Conservation (phyloP, 2,888 invertebrate species). For the Uropetala carovei region DNA sequence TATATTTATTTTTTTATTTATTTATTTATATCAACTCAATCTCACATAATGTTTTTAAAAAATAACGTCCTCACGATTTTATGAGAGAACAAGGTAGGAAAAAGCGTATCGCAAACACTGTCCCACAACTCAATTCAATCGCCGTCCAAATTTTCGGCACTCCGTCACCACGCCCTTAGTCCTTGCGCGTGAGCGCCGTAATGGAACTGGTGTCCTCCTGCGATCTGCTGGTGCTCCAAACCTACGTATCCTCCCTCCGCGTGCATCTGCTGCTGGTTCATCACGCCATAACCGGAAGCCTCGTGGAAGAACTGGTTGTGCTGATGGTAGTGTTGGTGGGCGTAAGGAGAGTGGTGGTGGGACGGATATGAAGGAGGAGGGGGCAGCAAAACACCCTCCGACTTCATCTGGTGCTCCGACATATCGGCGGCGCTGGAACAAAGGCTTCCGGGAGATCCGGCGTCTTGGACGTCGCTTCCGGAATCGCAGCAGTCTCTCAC, state of each 20-base stretch:
- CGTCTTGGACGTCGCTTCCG: not conserved
- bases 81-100: not conserved
- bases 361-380: slow-evolving; percentile 39
- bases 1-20: no score
- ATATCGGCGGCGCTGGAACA: slow-evolving; percentile 27
- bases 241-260: not conserved
- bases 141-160: not conserved
- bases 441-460: slow-evolving; percentile 32
- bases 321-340: slow-evolving; percentile 30
- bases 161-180: slow-evolving; percentile 29
- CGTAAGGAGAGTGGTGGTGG: slow-evolving; percentile 41
- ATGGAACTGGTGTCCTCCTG: slow-evolving; percentile 38
- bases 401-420: not conserved
- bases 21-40: not conserved
- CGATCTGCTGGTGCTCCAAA: slow-evolving; percentile 31
- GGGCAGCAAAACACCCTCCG: not conserved
- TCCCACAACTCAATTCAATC: not conserved
- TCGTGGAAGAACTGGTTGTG: slow-evolving; percentile 52
- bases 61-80: not conserved
- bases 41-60: not conserved
- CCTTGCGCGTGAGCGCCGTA: slow-evolving; percentile 38
- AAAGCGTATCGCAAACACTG: not conserved
- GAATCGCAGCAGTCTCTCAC: slow-evolving; percentile 13
- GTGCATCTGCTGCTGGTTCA: slow-evolving; percentile 39
- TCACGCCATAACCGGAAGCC: not conserved